Conservation (phyloP, 2,113 vertebrate genomes). For the Anas platyrhynchos region DNA sequence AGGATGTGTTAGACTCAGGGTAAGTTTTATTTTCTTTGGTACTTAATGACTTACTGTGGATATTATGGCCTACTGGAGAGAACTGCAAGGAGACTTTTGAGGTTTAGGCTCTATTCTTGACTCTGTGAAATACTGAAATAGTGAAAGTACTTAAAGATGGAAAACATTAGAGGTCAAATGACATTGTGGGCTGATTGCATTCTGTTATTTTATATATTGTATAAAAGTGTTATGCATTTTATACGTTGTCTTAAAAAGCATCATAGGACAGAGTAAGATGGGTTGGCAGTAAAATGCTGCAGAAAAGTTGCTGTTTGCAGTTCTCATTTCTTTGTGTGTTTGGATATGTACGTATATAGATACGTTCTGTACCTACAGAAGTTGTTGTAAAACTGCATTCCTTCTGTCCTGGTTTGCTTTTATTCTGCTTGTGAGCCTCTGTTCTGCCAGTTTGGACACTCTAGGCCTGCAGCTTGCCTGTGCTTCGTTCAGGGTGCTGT, state of each 20-base stretch:
- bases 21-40: constrained; percentile 24
- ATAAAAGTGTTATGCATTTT: background rate
- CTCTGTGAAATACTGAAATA: constrained; percentile 15
- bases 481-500: background rate
- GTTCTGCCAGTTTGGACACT: background rate
- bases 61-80: background rate
- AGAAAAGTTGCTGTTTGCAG: background rate
- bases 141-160: constrained; percentile 34
- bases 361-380: background rate
- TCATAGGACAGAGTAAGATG: background rate
- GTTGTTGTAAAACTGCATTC: background rate
- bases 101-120: constrained; percentile 12
- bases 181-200: background rate
- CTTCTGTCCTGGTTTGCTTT: background rate
- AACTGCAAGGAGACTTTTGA: constrained; percentile 24
- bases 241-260: background rate
- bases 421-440: background rate
- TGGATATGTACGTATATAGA: background rate
- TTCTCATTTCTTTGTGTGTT: background rate
- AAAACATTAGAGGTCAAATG: background rate
- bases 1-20: constrained; percentile 96
- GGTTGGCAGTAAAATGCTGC: background rate
- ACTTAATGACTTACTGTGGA: background rate
- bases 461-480: background rate
- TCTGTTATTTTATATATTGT: background rate